Evolutionary conservation across 2,113 vertebrate genomes (phyloP).

Genomic region (Myiopsitta monachus): DNA sequence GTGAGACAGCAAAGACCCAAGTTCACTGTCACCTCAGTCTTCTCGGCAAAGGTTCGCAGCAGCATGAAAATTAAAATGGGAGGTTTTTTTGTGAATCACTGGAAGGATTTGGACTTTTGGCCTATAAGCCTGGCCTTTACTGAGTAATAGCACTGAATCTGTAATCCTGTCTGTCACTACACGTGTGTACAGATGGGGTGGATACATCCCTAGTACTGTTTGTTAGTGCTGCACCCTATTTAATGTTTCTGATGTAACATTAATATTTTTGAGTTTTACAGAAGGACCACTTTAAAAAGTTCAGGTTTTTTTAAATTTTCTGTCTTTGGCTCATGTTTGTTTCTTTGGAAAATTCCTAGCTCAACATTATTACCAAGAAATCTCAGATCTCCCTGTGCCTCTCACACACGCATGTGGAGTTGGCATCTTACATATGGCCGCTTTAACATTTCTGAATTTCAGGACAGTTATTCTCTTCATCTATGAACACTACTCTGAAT

Average conservation of each 20-base stretch:
- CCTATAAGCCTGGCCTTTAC: not conserved
- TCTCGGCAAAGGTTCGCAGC: not conserved
- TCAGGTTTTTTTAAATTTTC: not conserved
- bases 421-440: not conserved
- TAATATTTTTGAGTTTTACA: not conserved
- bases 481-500: not conserved
- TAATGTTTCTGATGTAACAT: not conserved
- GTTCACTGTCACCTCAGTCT: not conserved
- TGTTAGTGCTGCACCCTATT: not conserved
- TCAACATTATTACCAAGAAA: not conserved
- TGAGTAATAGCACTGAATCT: not conserved
- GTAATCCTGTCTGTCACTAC: not conserved
- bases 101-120: not conserved
- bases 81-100: not conserved
- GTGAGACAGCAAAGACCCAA: not conserved
- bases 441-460: constrained; percentile 2
- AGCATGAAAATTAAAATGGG: not conserved
- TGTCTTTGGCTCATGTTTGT: not conserved
- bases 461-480: constrained; percentile 16
- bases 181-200: not conserved
- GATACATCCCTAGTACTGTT: not conserved
- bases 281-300: not conserved
- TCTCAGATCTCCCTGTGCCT: not conserved
- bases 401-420: not conserved
- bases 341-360: not conserved